Evolutionary conservation across 1,140 invertebrate genomes (phyloP).

Genomic region (Elymnias hypermnestra): DNA sequence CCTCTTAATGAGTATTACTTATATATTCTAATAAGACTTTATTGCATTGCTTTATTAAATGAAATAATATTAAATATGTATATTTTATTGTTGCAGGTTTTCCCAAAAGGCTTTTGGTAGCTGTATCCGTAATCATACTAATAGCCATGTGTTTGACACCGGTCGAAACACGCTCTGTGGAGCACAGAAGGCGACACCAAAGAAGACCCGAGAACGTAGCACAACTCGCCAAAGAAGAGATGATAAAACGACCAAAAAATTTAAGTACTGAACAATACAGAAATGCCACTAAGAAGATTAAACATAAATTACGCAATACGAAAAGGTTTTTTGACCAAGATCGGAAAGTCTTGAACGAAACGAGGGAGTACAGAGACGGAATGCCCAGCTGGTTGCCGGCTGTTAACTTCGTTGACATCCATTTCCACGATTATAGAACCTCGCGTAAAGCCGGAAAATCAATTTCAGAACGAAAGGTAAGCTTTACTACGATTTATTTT

Average conservation of each 20-base stretch:
- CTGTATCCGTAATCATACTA: slow-evolving; percentile 55
- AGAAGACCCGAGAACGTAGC: slow-evolving; percentile 30
- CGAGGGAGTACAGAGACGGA: slow-evolving; percentile 50
- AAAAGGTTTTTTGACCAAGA: slow-evolving; percentile 54
- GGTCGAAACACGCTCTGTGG: slow-evolving; percentile 41
- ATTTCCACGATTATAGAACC: slow-evolving; percentile 48
- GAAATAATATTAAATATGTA: background rate
- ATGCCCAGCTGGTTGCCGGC: slow-evolving; percentile 62
- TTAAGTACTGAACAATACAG: slow-evolving; percentile 44
- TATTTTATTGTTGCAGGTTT: slow-evolving; percentile 61
- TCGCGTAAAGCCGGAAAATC: slow-evolving; percentile 33
- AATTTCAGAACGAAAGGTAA: slow-evolving; percentile 52
- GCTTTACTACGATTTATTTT: background rate
- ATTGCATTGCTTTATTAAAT: too few relatives aligned
- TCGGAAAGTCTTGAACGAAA: slow-evolving; percentile 42
- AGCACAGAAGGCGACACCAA: slow-evolving; percentile 48
- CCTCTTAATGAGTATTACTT: too few relatives aligned
- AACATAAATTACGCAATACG: slow-evolving; percentile 53
- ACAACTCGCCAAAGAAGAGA: slow-evolving; percentile 50
- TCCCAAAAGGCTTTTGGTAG: slow-evolving; percentile 69
- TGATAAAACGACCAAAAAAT: slow-evolving; percentile 36
- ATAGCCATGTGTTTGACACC: slow-evolving; percentile 57
- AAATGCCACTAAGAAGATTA: slow-evolving; percentile 50
- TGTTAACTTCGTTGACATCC: slow-evolving; percentile 61
- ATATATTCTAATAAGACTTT: too few relatives aligned